Evolutionary conservation across 2,888 invertebrate species (phyloP).

Genomic region (Ochlodes sylvanus): DNA sequence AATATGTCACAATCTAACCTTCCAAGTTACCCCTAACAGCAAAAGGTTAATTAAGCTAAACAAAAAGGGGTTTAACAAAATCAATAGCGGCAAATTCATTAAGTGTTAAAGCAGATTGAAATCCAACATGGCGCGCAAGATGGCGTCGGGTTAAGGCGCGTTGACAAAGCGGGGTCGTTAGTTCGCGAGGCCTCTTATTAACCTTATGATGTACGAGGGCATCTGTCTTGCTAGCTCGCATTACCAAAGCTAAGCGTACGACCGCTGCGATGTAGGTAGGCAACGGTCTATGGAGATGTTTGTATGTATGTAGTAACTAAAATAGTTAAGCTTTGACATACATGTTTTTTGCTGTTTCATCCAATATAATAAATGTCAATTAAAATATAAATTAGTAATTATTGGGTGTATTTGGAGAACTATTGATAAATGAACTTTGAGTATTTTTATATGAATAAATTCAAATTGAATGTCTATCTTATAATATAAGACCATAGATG

Average conservation of each 20-base stretch:
- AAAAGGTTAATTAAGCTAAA: conserved; percentile 84
- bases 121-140: conserved; percentile 81
- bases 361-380: too few species aligned
- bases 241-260: conserved; percentile 37
- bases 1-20: conserved; percentile 38
- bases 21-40: conserved; percentile 53
- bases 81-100: conserved; percentile 85
- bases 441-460: too few species aligned
- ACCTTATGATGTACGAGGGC: conserved; percentile 84
- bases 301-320: background rate
- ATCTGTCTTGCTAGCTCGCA: conserved; percentile 65
- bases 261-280: conserved; percentile 2
- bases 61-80: conserved; percentile 85
- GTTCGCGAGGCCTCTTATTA: conserved; percentile 85
- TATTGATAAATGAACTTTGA: too few species aligned
- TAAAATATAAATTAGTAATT: too few species aligned
- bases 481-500: too few species aligned
- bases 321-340: background rate
- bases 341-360: too few species aligned
- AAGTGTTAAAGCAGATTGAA: conserved; percentile 84
- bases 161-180: conserved; percentile 85
- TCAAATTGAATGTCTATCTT: too few species aligned
- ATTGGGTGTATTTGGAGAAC: too few species aligned
- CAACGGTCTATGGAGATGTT: background rate
- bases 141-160: conserved; percentile 79